A percentile compares a stretch with the other conserved stretches of the same genome.
Conservation (phyloP, 2,797 vertebrate species). For the Phataginus tricuspis region DNA sequence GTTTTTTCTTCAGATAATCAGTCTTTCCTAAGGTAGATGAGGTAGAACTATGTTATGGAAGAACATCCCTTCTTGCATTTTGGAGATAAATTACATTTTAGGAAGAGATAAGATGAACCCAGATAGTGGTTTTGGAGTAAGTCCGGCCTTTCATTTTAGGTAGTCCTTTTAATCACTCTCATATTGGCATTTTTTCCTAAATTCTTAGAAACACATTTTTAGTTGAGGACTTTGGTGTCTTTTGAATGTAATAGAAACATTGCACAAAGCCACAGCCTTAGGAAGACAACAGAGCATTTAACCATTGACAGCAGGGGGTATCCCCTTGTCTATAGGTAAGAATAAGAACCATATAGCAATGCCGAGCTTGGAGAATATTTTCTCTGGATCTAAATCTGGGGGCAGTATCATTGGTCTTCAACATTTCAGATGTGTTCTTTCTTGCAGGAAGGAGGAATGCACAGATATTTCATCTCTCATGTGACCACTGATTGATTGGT, state of each 20-base stretch:
- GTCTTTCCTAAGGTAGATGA: not conserved
- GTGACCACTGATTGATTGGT: not conserved
- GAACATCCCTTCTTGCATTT: not conserved
- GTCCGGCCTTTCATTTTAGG: not conserved
- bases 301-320: not conserved
- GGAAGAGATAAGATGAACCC: not conserved
- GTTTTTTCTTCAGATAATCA: not conserved
- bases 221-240: not conserved
- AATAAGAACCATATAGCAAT: not conserved
- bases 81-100: not conserved
- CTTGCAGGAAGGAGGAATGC: not conserved
- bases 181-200: not conserved
- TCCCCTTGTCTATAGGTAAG: not conserved
- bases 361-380: not conserved
- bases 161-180: not conserved
- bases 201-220: not conserved
- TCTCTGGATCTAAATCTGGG: not conserved
- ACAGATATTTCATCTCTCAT: not conserved
- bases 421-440: not conserved
- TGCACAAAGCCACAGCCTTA: not conserved
- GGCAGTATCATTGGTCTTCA: not conserved
- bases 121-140: not conserved
- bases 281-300: not conserved
- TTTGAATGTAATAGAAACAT: not conserved
- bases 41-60: not conserved